phyloP scores from a whole-genome alignment of 2,888 invertebrate genomes.

The Drosophila incognita region DNA sequence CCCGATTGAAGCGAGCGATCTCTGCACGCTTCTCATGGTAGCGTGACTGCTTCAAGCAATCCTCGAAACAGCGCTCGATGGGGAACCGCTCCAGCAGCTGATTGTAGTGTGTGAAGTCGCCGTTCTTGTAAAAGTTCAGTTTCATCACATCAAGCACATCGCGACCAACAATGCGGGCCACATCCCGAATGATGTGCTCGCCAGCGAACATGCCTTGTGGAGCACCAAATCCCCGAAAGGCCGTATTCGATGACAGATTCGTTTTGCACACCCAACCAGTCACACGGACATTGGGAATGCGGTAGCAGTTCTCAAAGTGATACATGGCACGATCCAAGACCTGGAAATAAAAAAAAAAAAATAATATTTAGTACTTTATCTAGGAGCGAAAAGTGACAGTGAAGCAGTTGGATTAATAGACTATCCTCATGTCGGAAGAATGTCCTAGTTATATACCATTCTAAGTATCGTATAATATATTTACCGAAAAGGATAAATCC shows the following conservation, averaged over 20 bases:
- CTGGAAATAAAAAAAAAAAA: constrained; percentile 84
- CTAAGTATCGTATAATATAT: constrained; percentile 52
- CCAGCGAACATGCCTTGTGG: constrained; percentile 96
- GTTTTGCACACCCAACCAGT: constrained; percentile 93
- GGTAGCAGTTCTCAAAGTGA: constrained; percentile 93
- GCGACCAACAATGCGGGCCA: constrained; percentile 89
- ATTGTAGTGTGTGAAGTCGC: constrained; percentile 91
- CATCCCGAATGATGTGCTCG: constrained; percentile 91
- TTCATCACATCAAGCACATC: constrained; percentile 88
- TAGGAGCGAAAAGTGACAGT: not conserved
- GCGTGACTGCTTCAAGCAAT: constrained; percentile 89
- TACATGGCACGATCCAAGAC: constrained; percentile 93
- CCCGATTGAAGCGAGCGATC: constrained; percentile 90
- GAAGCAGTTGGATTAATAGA: not conserved
- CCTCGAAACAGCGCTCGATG: constrained; percentile 90
- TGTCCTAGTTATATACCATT: not conserved
- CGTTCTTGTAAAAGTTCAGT: constrained; percentile 92
- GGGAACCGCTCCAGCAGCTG: constrained; percentile 91
- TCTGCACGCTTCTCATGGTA: constrained; percentile 87
- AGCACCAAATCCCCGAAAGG: constrained; percentile 96
- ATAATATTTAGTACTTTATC: not conserved
- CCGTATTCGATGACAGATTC: constrained; percentile 96
- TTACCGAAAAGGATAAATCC: constrained; percentile 92
- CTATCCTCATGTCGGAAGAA: not conserved
- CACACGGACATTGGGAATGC: constrained; percentile 90